Base-by-base conservation (phyloP, 2,888 invertebrate species). In the Camponotus fellah region DNA sequence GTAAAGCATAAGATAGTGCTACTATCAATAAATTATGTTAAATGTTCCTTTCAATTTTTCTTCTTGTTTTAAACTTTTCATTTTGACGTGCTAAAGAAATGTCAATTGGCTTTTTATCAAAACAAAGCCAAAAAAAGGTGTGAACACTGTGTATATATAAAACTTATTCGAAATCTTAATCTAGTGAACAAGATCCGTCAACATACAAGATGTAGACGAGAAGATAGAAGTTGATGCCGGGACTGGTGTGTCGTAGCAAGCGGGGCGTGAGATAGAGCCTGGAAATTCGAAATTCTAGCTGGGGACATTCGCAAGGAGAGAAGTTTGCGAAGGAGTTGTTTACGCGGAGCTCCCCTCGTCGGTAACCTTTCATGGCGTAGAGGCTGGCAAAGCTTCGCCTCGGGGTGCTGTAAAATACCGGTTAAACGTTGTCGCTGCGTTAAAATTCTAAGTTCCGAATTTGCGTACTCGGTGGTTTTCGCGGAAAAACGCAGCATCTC, bases 271-370 rank as follows among this genome's bases (percentile, higher is more conserved):
- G 72, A 77, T 65, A 83, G 71, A 77, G 76, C 86, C 85, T 88
- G 82, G 90, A 90, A 89, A 90, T 91, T 90, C 90, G 91, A 91
- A 91, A 91, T 91, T 91, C 91, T 91, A 91, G 87, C 90, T 85
- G 88, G 86, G 89, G 91, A 88, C 87, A 86, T 86, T 86, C 85
- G 89, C 85, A 56, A 87, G 89, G 86, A 88, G 91, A 89, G 90
- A 91, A 91, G 91, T 91, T 91, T 88, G 84, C 90, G 84, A 89
- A 90, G 89, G 91, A 91, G 89, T 91, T 91, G 91, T 91, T 91
- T 91, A 91, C 91, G 91, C 80, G 85, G 88, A 91, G 85, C 90
- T 91, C 83, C 86, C 81, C 82, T 74, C 85, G 83, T 86, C 82
- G 88, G 83, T 83, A 84, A 82, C 89, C 84, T 86, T 84, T 82